Evolutionary conservation across 2,113 vertebrate species (phyloP).

Genomic region (Oenanthe melanoleuca): DNA sequence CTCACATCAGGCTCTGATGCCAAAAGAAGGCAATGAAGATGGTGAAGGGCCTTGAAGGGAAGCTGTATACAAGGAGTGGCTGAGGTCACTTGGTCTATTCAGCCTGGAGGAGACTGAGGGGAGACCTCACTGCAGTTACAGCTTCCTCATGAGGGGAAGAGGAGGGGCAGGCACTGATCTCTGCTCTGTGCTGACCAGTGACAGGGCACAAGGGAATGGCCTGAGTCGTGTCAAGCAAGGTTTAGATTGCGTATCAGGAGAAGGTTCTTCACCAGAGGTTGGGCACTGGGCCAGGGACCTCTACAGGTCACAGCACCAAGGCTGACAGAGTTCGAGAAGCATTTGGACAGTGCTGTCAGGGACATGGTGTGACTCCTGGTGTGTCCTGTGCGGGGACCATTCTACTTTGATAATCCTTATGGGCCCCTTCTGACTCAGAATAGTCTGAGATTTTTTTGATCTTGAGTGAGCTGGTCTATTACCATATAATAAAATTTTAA

Average conservation of each 20-base stretch:
- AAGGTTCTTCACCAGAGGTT: not conserved
- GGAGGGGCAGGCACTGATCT: not conserved
- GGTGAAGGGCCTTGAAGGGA: not conserved
- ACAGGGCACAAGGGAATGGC: fast-evolving
- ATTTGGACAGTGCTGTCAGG: not conserved
- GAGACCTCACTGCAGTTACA: not conserved
- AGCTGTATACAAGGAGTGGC: not conserved
- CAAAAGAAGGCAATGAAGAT: not conserved
- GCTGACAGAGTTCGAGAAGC: not conserved
- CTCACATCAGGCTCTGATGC: not conserved
- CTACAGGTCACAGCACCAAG: not conserved
- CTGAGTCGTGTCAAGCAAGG: not conserved
- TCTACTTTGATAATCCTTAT: not conserved
- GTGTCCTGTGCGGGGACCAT: not conserved
- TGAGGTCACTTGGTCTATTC: not conserved
- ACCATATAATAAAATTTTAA: not conserved
- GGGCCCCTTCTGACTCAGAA: not conserved
- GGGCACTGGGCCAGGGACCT: not conserved
- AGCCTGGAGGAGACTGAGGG: too few relatives aligned
- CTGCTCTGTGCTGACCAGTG: not conserved
- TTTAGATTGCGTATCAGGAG: not conserved
- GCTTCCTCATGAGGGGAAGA: too few relatives aligned
- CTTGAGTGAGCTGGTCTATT: not conserved
- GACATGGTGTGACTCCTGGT: not conserved
- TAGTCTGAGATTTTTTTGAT: not conserved